Base-by-base conservation (phyloP, 2,797 vertebrate species). In the Onychomys torridus region DNA sequence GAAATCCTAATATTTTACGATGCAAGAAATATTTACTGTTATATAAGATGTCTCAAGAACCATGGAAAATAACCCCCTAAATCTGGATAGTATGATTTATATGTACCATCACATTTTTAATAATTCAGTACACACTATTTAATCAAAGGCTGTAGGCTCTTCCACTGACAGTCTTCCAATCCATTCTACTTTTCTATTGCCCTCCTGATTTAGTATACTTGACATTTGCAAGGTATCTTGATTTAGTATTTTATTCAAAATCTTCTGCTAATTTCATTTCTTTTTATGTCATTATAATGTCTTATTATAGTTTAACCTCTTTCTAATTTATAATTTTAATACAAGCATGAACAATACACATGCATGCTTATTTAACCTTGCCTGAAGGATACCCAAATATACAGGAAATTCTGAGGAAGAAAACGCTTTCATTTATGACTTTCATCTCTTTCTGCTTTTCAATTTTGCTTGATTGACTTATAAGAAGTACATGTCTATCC, bases 401-500 rank as follows among this genome's bases (percentile, higher is more conserved):
- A 96, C 2, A 87, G 55, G 40, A 95, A 86, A 94, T 76, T 55
- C 46, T 90, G 1, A 2, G 0, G 6, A 57, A 97, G 84, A 46
- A 91, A 97, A 96, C 57, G 69, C 75, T 94, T 71, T 84, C 67
- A 77, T 92, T 98, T 97, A 91, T 97, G 96, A 97, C 27, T 57
- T 88, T 71, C 55, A 82, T 95, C 97, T 92, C 32, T 91, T 90
- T 95, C 79, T 88, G 61, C 91, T 49, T 0, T 92, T 75, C 92
- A 97, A 97, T 89, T 83, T 85, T 97, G 49, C 91, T 95, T 93
- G 23, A 0, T 27, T 98, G 95, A 86, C 83, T 97, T 61, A 17
- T 52, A 96, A 96, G n/a, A 92, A 75, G 23, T 55, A 69, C 43
- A 11, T 27, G 76, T 19, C 71, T 93, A 91, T 96, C 94, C 79